These are phyloP conservation scores for Cryptocephalus primarius DNA, from an alignment of 2,888 invertebrate species.

Conservation along the genomic window DNA sequence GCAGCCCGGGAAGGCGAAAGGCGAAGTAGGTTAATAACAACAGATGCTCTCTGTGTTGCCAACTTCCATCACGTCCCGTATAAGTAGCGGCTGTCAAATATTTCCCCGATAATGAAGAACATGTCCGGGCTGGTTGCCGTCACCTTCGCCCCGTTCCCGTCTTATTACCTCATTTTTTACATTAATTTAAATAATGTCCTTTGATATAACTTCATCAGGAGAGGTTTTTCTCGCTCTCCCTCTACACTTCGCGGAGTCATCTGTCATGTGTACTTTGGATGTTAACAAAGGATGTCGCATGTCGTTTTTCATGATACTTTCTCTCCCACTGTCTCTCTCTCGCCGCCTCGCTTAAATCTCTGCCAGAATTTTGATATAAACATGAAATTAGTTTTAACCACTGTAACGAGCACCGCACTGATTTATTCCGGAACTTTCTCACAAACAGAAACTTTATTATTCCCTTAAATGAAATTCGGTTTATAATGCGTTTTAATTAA, in stretches of 20 bases:
- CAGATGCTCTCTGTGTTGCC: slow-evolving; percentile 8
- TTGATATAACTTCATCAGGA: background rate
- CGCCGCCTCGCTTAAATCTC: too few species aligned
- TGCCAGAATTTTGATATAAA: too few species aligned
- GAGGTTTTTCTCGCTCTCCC: background rate
- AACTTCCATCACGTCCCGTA: slow-evolving; percentile 8
- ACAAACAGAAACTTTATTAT: too few species aligned
- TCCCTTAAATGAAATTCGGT: too few species aligned
- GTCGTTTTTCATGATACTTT: too few species aligned
- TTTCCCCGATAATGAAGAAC: slow-evolving; percentile 12
- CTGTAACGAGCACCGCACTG: too few species aligned
- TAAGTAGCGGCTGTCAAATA: slow-evolving; percentile 8
- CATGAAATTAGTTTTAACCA: too few species aligned
- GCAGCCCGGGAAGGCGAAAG: slow-evolving; percentile 8
- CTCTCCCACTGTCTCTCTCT: too few species aligned
- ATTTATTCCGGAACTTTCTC: too few species aligned
- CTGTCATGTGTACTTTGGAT: background rate
- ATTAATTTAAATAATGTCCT: slow-evolving; percentile 8
- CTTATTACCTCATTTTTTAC: slow-evolving; percentile 12
- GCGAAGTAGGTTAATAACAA: slow-evolving; percentile 12
- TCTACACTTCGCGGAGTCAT: background rate
- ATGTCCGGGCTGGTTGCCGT: slow-evolving; percentile 3
- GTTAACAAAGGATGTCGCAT: too few species aligned
- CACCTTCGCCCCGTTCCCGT: slow-evolving; percentile 4
- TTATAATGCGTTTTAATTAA: too few species aligned